phyloP scores from a whole-genome alignment of 2,797 vertebrate genomes.

The Protonibea diacanthus region DNA sequence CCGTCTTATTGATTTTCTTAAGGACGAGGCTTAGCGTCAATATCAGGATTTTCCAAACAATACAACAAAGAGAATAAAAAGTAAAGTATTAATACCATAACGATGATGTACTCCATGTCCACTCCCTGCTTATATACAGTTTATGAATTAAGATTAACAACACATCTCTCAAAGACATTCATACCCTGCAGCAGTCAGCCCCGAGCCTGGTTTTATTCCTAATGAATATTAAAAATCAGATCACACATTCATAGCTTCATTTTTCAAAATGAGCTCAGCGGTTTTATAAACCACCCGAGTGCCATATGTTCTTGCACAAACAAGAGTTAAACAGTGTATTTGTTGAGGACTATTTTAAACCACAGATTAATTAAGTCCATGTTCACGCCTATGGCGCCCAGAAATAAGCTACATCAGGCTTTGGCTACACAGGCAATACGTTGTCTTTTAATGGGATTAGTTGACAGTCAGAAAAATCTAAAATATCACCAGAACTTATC shows the following conservation, averaged over 20 bases:
- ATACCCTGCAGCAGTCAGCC: too few relatives aligned
- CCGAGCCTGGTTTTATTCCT: too few relatives aligned
- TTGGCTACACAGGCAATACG: not conserved
- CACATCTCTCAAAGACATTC: not conserved
- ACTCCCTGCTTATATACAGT: not conserved
- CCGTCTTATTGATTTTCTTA: slow-evolving; percentile 16
- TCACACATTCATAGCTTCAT: too few relatives aligned
- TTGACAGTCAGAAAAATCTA: not conserved
- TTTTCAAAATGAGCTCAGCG: not conserved
- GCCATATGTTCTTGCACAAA: too few relatives aligned
- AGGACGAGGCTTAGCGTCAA: slow-evolving; percentile 19
- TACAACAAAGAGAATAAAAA: not conserved
- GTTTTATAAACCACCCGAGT: not conserved
- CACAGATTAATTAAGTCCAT: too few relatives aligned
- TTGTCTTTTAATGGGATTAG: not conserved
- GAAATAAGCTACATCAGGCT: not conserved
- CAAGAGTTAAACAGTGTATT: too few relatives aligned
- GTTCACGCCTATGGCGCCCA: not conserved
- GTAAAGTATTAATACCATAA: not conserved
- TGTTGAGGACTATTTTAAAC: too few relatives aligned
- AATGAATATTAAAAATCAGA: too few relatives aligned
- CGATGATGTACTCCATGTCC: not conserved
- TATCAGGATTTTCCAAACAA: slow-evolving; percentile 25
- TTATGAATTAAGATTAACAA: not conserved
- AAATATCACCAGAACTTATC: slow-evolving; percentile 1